These are phyloP conservation scores for Uropsilus gracilis DNA, from an alignment of 2,113 vertebrate species.

Conservation along the genomic window DNA sequence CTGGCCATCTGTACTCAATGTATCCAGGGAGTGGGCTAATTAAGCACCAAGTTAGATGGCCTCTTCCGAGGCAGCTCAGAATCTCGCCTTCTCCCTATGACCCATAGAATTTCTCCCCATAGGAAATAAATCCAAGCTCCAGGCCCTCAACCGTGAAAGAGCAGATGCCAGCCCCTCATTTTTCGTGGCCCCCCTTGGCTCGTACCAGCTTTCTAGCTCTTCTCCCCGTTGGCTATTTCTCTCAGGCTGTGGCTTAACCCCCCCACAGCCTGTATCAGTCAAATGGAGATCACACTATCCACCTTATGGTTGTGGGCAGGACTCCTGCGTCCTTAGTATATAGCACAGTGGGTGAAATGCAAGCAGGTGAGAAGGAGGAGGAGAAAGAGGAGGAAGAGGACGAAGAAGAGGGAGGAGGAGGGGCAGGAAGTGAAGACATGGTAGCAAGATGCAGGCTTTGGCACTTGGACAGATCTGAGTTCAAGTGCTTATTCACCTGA, in stretches of 20 bases:
- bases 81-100: conserved; percentile 23
- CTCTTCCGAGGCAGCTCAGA: background rate
- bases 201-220: background rate
- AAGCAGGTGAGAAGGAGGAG: background rate
- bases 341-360: background rate
- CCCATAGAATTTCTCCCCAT: conserved; percentile 31
- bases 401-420: too few species aligned
- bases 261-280: background rate
- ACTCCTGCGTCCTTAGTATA: background rate
- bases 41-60: conserved; percentile 41
- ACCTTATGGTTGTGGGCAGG: background rate
- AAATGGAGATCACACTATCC: background rate
- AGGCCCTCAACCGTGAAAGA: background rate
- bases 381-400: too few species aligned
- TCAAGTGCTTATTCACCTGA: background rate
- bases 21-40: conserved; percentile 62
- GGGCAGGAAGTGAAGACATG: too few species aligned
- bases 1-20: conserved; percentile 59
- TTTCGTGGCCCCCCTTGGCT: background rate
- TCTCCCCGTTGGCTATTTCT: background rate
- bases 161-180: background rate
- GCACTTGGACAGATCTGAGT: background rate
- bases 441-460: background rate
- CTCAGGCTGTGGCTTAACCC: background rate
- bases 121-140: conserved; percentile 44